Evolutionary conservation across 2,113 vertebrate species (phyloP), one percentile per base, ranked within the genome.

Genomic region (Pithys albifrons): DNA sequence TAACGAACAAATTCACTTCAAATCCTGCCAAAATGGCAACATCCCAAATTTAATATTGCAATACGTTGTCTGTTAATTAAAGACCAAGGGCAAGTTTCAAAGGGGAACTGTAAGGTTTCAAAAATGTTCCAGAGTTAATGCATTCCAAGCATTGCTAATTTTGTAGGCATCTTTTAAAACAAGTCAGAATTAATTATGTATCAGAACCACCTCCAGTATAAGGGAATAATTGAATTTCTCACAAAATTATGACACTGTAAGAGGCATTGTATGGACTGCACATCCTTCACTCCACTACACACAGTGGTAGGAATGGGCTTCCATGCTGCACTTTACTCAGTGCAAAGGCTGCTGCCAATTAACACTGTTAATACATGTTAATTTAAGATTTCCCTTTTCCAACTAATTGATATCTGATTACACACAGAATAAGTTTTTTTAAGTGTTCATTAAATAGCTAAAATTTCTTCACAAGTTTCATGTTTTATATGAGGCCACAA

Each of bases 371-470:
- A 94, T 94, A 96, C 97, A 95, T 29, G 64, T 69, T 96, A 97
- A 96, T 95, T 93, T 95, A 97, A 95, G 91, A 88, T 88, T 93
- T 97, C 89, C 78, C 24, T 90, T 92, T 95, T 67, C 69, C n/a
- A 95, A 82, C 73, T 96, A 94, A 95, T 93, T 96, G 80, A 89
- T 95, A 96, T 91, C 84, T 93, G 90, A 96, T 96, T 97, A 85
- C 91, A 90, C 5, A 2, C 76, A 72, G 87, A 93, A 93, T 92
- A 94, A 55, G 18, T 1, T 51, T 75, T 97, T 86, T 86, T 61
- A 94, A 92, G 67, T 93, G 72, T 89, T 96, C 88, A 94, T 97
- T 97, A 97, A 97, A 95, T 33, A 93, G 84, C 54, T 87, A 54
- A 66, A 86, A 85, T 94, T 91, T 91, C 88, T 73, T 87, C 69